Percentiles rank a stretch among this genome's conserved stretches.
Conservation (phyloP, 2,113 vertebrate species). For the Strix aluco region DNA sequence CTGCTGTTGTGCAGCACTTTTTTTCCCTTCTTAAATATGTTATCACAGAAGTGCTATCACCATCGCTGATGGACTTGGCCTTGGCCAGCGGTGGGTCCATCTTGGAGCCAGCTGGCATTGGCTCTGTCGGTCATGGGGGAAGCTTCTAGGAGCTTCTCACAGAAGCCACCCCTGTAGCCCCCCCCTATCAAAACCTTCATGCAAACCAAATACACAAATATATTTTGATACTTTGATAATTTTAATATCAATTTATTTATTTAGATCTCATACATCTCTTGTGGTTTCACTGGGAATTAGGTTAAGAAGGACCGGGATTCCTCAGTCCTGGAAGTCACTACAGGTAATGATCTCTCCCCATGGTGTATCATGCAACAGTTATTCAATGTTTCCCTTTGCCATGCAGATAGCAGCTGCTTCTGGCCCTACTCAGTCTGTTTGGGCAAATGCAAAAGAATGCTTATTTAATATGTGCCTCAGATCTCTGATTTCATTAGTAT, state of each 20-base stretch:
- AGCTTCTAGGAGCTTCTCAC: not conserved
- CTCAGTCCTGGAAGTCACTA: not conserved
- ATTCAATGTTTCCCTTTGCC: not conserved
- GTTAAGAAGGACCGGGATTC: not conserved
- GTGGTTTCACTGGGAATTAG: not conserved
- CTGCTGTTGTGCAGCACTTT: not conserved
- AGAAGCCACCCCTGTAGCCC: too few species aligned
- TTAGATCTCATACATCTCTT: not conserved
- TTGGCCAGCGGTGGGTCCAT: not conserved
- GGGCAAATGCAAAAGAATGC: not conserved
- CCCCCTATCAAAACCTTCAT: not conserved
- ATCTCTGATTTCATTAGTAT: not conserved
- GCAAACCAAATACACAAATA: not conserved
- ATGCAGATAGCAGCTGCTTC: not conserved
- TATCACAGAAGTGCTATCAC: not conserved
- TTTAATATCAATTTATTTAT: not conserved
- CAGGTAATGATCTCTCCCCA: not conserved
- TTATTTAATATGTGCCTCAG: not conserved
- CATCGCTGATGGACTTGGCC: accelerated
- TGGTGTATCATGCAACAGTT: not conserved
- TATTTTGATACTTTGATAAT: not conserved
- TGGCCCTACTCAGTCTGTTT: not conserved
- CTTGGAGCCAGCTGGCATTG: too few species aligned
- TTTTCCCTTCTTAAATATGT: not conserved
- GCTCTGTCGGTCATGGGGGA: too few species aligned